Percentiles rank a stretch among this genome's conserved stretches.
Evolutionary conservation across 2,113 vertebrate genomes (phyloP).

Genomic region (Hippocampus mohnikei): DNA sequence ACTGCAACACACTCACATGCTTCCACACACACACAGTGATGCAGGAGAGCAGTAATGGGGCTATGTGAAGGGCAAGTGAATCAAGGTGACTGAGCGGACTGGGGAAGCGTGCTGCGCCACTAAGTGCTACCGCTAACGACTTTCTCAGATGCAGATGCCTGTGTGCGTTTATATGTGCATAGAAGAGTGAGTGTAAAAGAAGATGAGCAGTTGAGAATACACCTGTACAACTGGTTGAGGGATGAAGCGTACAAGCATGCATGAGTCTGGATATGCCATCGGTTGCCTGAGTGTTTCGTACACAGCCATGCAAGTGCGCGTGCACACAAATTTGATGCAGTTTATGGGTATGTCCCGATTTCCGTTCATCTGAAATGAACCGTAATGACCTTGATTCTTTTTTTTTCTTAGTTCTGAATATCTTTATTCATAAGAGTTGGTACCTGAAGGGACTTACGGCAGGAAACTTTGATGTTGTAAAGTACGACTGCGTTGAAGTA

Average conservation of each 20-base stretch:
- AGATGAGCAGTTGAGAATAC: constrained; percentile 38
- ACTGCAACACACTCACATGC: constrained; percentile 18
- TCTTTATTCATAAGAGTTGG: neutral
- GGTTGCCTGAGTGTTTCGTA: constrained; percentile 10
- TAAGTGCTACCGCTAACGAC: constrained; percentile 73
- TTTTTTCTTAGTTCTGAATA: neutral
- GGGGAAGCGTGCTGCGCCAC: constrained; percentile 68
- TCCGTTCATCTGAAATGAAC: neutral
- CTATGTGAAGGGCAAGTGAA: constrained; percentile 76
- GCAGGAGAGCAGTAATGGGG: constrained; percentile 69
- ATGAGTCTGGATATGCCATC: constrained; percentile 34
- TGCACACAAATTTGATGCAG: neutral
- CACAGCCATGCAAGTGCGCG: neutral
- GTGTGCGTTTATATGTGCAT: neutral
- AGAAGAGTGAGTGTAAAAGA: constrained; percentile 33
- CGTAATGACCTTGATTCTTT: neutral
- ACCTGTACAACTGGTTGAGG: constrained; percentile 30
- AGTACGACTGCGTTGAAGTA: constrained; percentile 1
- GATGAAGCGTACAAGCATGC: constrained; percentile 28
- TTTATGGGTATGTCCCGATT: neutral
- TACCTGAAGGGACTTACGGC: neutral
- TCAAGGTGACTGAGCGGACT: constrained; percentile 78
- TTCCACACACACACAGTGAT: constrained; percentile 35
- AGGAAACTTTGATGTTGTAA: neutral
- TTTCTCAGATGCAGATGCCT: constrained; percentile 69